phyloP scores from a whole-genome alignment of 2,113 vertebrate genomes.

The Chloropsis cyanopogon region DNA sequence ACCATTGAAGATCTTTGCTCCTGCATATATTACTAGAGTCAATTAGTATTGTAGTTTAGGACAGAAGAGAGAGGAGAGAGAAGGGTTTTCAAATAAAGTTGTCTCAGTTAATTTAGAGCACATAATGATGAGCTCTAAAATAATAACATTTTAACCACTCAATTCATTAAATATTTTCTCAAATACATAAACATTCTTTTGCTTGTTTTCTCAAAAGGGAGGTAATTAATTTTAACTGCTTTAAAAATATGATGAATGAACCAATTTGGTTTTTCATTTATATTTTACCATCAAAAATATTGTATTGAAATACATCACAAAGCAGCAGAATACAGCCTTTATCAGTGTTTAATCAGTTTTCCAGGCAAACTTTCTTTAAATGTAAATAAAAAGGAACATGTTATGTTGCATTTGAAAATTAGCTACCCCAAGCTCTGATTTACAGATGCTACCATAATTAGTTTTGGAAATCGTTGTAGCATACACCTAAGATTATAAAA shows the following conservation, averaged over 20 bases:
- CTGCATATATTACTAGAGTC: not conserved
- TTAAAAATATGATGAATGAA: constrained; percentile 70
- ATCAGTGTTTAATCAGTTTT: constrained; percentile 36
- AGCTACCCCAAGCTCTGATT: not conserved
- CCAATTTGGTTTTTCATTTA: constrained; percentile 74
- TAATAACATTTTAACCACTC: constrained; percentile 66
- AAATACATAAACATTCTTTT: constrained; percentile 72
- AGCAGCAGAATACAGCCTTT: constrained; percentile 48
- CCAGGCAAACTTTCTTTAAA: constrained; percentile 19
- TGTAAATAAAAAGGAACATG: constrained; percentile 4
- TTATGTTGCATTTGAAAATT: not conserved
- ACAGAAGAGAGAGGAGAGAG: not conserved
- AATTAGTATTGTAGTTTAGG: constrained; percentile 46
- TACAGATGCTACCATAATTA: not conserved
- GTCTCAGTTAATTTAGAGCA: constrained; percentile 67
- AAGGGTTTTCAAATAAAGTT: not conserved
- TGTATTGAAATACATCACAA: constrained; percentile 62
- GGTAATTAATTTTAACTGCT: constrained; percentile 71
- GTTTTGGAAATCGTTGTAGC: not conserved
- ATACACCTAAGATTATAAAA: not conserved
- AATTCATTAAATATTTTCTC: constrained; percentile 73
- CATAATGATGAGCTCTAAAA: constrained; percentile 64
- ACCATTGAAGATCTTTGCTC: not conserved
- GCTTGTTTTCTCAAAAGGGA: constrained; percentile 74
- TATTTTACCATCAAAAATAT: constrained; percentile 66